Evolutionary conservation across 2,113 vertebrate genomes (phyloP), one percentile per base, ranked within the genome.

Genomic region (Chionomys nivalis): DNA sequence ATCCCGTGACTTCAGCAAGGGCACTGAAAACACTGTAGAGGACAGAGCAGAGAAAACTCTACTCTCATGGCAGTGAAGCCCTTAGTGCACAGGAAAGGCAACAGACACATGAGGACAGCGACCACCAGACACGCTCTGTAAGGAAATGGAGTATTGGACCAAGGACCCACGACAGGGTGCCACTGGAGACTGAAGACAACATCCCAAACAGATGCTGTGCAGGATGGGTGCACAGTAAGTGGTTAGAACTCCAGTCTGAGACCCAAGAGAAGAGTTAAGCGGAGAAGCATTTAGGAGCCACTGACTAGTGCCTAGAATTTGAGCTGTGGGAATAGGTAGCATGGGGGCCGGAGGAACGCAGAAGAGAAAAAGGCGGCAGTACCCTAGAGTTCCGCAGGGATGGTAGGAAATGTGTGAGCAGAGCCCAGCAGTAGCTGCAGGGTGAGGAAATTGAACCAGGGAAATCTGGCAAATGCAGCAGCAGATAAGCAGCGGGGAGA

Each of bases 331-430:
- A 49, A 70, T 36, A 86, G 36, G 16, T 36, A 33, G 61, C 0
- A 14, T 0, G 44, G 70, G 55, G 76, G 75, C 6, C 1, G 0
- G 16, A 4, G 12, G 36, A 1, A 0, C 17, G 26, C 26, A 42
- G 13, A 14, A 87, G 42, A 65, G 55, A 33, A 68, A 42, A 86
- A 28, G 11, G 33, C 44, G 90, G 49, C 10, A 31, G 31, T 3
- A 11, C 1, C 49, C 42, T 42, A 33, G 44, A 5, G 33, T 26
- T 87, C 19, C 87, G 72, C 10, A 61, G n/a, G 17, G 78, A 83
- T 1, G 44, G 90, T 2, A 24, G 87, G 33, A 73, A 66, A 66
- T 10, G 11, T 4, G 42, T 28, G n/a, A n/a, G 58, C 70, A 75
- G 24, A 39, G 36, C 19, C 42, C 31, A 77, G 76, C 73, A 85